Base-by-base conservation (phyloP, 64 coral and sea anemone genomes). In the Astreopora myriophthalma region DNA sequence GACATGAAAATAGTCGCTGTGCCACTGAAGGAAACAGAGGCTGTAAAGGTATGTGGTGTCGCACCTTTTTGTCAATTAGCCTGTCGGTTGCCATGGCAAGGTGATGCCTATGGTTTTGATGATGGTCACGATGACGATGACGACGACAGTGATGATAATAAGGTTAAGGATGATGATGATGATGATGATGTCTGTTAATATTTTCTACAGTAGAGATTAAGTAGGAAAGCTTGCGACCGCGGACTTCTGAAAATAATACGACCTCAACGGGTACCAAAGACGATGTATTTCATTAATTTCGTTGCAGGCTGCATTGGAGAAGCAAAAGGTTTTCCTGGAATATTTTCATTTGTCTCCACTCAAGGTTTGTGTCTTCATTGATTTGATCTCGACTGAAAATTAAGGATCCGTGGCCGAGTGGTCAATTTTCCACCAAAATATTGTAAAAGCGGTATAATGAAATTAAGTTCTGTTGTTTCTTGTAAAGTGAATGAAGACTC, bases 261-360 rank as follows among this genome's bases (percentile, higher is more conserved):
- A 46, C 10, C 4, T 46, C 40, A 46, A 46, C 40, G 11, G 11
- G 3, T 3, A 46, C 40, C 40, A 46, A 46, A 58, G 1, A 16
- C 17, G 52, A 16, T 58, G 2, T 58, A 20, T 16, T 76, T 71
- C 25, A 11, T 25, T 86, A 27, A 84, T 79, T 5, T 57, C 3
- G 4, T 71, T 91, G 0, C 49, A 98, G 96, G 90, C 86, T 69
- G 94, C 96, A 24, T 71, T 98, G 61, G 76, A 98, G 84, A 95
- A 89, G 7, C 90, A 98, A 20, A 51, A 83, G 72, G 89, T 98
- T 38, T 92, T 98, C 70, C 34, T 98, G 13, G 96, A 98, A 8
- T 92, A 90, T 71, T 98, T 98, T 37, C 96, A 98, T 79, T 78
- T 98, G 42, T 98, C 96, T 16, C 96, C 96, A 25, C 80, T 98